A percentile compares a stretch with the other conserved stretches of the same genome.
Evolutionary conservation across 2,888 invertebrate genomes (phyloP).

Genomic region (Troides helena): DNA sequence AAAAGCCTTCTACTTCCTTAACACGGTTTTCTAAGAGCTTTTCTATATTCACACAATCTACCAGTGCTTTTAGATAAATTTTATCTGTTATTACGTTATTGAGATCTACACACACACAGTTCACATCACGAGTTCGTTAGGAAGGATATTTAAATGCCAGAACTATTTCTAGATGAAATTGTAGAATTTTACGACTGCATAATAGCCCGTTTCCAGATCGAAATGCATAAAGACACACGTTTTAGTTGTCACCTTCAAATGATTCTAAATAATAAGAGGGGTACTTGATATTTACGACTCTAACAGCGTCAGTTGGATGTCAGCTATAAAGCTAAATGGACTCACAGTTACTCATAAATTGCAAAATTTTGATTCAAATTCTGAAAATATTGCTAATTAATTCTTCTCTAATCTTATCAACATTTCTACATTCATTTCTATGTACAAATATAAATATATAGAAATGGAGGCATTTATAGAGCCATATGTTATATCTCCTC

Average conservation of each 20-base stretch:
- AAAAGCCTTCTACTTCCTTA: too few relatives aligned
- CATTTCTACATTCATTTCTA: too few relatives aligned
- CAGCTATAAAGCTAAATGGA: not conserved
- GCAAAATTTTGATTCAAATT: not conserved
- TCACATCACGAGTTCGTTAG: conserved; percentile 7
- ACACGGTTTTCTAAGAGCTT: too few relatives aligned
- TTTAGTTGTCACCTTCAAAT: conserved; percentile 15
- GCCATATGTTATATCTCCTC: too few relatives aligned
- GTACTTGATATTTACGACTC: not conserved
- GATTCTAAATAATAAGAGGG: not conserved
- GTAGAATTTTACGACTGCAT: conserved; percentile 15
- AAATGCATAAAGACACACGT: conserved; percentile 3
- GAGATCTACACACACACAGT: not conserved
- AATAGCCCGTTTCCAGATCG: conserved; percentile 8
- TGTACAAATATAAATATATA: too few relatives aligned
- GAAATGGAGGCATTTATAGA: too few relatives aligned
- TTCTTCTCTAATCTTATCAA: too few relatives aligned
- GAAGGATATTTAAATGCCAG: conserved; percentile 2
- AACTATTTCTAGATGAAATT: conserved; percentile 7
- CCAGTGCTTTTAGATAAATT: not conserved
- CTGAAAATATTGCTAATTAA: not conserved
- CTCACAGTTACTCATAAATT: not conserved
- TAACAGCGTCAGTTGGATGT: not conserved
- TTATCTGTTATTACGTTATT: not conserved
- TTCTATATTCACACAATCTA: not conserved